phyloP scores from a whole-genome alignment of 2,113 vertebrate species.

The Brevimyrus niger region DNA sequence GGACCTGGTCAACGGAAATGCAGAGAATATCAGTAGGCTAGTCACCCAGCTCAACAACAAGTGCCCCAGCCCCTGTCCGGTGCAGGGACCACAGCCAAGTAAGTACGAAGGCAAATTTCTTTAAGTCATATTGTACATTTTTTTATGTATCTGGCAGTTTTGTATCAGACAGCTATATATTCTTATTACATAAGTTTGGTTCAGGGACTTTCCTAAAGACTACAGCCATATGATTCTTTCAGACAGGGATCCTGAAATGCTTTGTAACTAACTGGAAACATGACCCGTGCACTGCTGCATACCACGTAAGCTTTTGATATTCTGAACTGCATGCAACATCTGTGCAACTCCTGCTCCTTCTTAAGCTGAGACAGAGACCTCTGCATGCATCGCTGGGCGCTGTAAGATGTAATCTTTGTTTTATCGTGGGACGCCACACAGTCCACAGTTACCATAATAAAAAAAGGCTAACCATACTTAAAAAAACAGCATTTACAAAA shows the following conservation, averaged over 20 bases:
- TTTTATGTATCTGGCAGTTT: not conserved
- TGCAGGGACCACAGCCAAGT: not conserved
- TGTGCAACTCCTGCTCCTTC: not conserved
- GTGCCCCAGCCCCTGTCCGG: conserved; percentile 55
- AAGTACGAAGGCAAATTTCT: not conserved
- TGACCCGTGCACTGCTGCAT: not conserved
- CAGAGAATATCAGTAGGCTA: conserved; percentile 74
- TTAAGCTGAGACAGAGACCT: not conserved
- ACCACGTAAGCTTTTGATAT: not conserved
- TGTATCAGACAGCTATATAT: not conserved
- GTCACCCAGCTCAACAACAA: conserved; percentile 72
- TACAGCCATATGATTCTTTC: not conserved
- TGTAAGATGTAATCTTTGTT: not conserved
- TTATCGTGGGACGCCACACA: not conserved
- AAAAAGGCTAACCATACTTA: not conserved
- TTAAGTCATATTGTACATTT: not conserved
- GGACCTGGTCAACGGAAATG: conserved; percentile 70
- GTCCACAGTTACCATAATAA: not conserved
- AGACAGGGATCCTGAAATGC: not conserved
- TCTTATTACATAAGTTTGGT: not conserved
- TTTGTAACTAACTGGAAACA: not conserved
- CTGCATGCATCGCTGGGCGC: not conserved
- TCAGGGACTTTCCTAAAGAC: not conserved
- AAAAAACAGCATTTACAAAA: not conserved
- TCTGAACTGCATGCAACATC: not conserved